Base-by-base conservation (phyloP, 2,797 vertebrate genomes). In the Valencia hispanica region DNA sequence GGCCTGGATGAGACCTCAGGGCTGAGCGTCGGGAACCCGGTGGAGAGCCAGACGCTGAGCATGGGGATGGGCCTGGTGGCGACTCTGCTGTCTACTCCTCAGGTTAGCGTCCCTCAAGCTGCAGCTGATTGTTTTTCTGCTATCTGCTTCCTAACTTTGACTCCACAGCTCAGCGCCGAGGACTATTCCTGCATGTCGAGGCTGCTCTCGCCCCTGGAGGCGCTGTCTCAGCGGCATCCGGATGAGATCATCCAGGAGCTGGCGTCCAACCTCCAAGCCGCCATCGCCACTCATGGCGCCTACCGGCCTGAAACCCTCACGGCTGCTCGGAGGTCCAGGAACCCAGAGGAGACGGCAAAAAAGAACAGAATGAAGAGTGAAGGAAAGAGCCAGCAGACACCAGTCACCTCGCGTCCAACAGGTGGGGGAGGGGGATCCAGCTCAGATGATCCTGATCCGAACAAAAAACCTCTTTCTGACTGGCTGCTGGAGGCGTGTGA, bases 21-120 rank as follows among this genome's bases (percentile, higher is more conserved):
- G 74, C 45, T 71, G 11, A 11, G 63, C 34, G 59, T 77, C 0
- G 91, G 91, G 12, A 94, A 91, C 0, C 87, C 92, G 0, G 92
- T 96, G 6, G 97, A 97, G 78, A 94, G 94, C 0, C 96, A 99
- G 93, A 97, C 97, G 0, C 94, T 99, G 34, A 96, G 96, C 89
- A 96, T 98, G 97, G 96, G 94, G 50, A 97, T 99, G 94, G 97
- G 97, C 36, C 94, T 99, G 1, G 95, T 98, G 89, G 97, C 97
- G 0, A 95, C 96, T 48, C 73, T 99, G 81, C 94, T 99, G 0
- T 95, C 97, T 5, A 96, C 94, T 81, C 96, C 96, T 1, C 93
- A 97, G 97, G 98, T 99, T 93, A 84, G 22, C 18, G 18, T 5
- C 25, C 55, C 43, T 70, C 2, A 22, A 65, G 43, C 22, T 18